Base-by-base conservation (phyloP, 30 jellyfish, hydroid and myxozoan genomes). In the Hydractinia symbiolongicarpus region DNA sequence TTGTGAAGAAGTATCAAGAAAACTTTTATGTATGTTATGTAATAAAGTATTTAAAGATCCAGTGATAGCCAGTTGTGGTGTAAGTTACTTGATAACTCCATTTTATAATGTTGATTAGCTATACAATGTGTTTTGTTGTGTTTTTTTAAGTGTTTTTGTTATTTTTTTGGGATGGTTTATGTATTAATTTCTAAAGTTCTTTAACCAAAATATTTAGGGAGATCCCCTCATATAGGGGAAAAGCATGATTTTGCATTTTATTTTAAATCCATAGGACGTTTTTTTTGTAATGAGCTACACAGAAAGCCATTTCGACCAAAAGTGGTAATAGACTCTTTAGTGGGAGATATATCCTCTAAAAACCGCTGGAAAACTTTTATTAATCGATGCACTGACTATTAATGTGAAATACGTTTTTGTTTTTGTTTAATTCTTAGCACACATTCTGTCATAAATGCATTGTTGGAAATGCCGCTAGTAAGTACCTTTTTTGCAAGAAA, bases 1-100 rank as follows among this genome's bases (percentile, higher is more conserved):
- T 83, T 88, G 85, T n/a, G 89, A 86, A 81, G 88, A 89, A 15
- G 89, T 83, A 49, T 91, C 98, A 15, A 72, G 79, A 82, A 91
- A 91, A 75, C 82, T 91, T 71, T 69, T 91, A 3, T 91, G 98
- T 79, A 69, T 67, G 89, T 82, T 91, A 15, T 91, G 98, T 64
- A 82, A 82, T 16, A 86, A 79, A 54, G 95, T 91, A 44, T 91
- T 91, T 86, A 86, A 79, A 73, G 96, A 91, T 19, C 98, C 98
- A 30, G 87, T 87, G 8, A 91, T 91, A 53, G 86, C 94, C 9
- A 82, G 91, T 0, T 91, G 98, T 80, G 98, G 98, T 94, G 97
- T 91, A 52, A 73, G 74, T 73, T 16, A 10, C 10, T 15, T 9
- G 1, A 10, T 17, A 73, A 73, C 50, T 9, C 14, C 82, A 52